These are phyloP conservation scores for Xenops minutus DNA, from an alignment of 2,797 vertebrate genomes.

Conservation along the genomic window DNA sequence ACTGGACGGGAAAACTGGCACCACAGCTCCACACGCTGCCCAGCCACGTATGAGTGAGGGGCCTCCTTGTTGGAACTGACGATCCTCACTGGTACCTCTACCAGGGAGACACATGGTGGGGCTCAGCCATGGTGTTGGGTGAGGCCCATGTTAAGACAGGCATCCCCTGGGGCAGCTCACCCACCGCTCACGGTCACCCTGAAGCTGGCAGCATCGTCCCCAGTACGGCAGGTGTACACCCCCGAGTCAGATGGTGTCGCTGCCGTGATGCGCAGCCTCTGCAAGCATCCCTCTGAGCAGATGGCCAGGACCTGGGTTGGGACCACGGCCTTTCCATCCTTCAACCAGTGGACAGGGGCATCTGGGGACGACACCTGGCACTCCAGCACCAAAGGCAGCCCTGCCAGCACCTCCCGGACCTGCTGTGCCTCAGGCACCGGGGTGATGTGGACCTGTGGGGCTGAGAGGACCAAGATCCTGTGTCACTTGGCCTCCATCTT, in stretches of 20 bases:
- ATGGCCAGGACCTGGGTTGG: constrained; percentile 61
- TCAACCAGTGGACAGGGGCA: constrained; percentile 82
- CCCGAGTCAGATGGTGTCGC: constrained; percentile 76
- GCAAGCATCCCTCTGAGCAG: constrained; percentile 71
- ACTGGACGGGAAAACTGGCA: constrained; percentile 85
- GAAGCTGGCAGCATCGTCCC: constrained; percentile 81
- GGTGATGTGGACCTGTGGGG: constrained; percentile 39
- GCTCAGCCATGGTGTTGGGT: background rate
- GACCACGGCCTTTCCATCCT: constrained; percentile 81
- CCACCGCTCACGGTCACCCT: constrained; percentile 87
- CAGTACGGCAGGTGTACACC: constrained; percentile 81
- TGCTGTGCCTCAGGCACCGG: background rate
- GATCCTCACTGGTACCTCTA: constrained; percentile 88
- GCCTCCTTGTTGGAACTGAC: constrained; percentile 84
- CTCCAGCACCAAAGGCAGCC: constrained; percentile 72
- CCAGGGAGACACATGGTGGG: background rate
- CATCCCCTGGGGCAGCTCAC: constrained; percentile 39
- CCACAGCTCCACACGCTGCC: constrained; percentile 87
- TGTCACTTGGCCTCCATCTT: background rate
- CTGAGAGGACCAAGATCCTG: constrained; percentile 23
- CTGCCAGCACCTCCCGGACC: constrained; percentile 8
- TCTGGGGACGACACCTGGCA: constrained; percentile 82
- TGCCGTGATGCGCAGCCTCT: constrained; percentile 75
- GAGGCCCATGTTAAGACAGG: background rate
- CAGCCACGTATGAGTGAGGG: constrained; percentile 79